Conservation (phyloP, 2,797 vertebrate genomes). For the Sternotherus odoratus region DNA sequence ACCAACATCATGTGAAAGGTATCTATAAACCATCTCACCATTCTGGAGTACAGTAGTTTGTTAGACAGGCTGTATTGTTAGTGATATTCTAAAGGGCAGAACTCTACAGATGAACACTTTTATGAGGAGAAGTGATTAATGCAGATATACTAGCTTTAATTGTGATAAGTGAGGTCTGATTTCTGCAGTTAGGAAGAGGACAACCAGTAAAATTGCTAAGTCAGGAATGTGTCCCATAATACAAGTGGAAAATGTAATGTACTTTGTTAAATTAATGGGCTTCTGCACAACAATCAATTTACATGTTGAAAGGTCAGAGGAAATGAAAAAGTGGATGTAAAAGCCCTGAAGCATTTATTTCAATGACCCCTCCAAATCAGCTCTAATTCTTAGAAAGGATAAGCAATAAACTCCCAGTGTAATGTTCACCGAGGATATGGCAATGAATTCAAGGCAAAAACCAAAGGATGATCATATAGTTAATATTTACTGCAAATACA, state of each 20-base stretch:
- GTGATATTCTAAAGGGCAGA: neutral
- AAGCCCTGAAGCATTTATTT: constrained; percentile 49
- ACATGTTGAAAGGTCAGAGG: constrained; percentile 53
- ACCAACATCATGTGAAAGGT: rapidly evolving
- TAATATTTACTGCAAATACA: neutral
- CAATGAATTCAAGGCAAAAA: constrained; percentile 10
- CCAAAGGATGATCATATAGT: neutral
- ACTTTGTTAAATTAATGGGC: constrained; percentile 62
- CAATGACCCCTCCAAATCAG: neutral
- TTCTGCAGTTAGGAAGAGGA: constrained; percentile 35
- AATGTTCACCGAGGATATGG: neutral
- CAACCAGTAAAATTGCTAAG: constrained; percentile 6
- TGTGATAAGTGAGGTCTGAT: constrained; percentile 36
- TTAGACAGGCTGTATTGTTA: neutral
- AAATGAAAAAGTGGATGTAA: constrained; percentile 40
- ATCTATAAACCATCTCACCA: neutral
- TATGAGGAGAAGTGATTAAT: constrained; percentile 40
- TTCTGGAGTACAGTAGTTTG: neutral
- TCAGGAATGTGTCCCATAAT: constrained; percentile 36
- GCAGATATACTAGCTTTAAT: constrained; percentile 39
- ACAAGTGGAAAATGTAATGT: constrained; percentile 48
- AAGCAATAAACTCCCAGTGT: neutral
- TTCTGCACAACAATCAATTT: constrained; percentile 57
- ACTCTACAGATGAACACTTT: neutral
- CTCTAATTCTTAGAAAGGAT: neutral